Evolutionary conservation across 2,797 vertebrate species (phyloP).

Genomic region (Thripadectes ignobilis): DNA sequence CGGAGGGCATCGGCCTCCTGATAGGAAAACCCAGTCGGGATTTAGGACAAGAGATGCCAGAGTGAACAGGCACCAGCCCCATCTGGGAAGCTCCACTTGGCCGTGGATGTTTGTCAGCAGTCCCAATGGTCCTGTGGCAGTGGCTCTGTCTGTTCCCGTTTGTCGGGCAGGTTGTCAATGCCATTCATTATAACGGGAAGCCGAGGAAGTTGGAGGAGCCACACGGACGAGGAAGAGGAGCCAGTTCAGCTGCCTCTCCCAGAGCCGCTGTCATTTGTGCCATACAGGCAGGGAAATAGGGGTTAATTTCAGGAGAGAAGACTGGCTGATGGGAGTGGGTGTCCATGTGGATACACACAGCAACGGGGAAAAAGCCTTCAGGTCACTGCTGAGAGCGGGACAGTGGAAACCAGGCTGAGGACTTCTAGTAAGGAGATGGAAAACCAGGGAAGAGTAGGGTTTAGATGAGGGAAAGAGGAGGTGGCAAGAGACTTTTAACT

Average conservation of each 20-base stretch:
- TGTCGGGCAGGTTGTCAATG: neutral
- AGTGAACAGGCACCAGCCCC: neutral
- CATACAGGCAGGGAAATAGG: neutral
- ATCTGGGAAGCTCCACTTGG: accelerated
- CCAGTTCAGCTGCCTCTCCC: neutral
- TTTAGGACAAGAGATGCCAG: neutral
- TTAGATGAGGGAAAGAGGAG: neutral
- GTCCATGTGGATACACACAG: neutral
- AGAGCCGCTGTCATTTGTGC: neutral
- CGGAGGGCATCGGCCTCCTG: neutral
- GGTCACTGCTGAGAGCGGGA: neutral
- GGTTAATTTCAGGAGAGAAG: neutral
- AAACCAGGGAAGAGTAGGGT: neutral
- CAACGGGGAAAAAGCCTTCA: neutral
- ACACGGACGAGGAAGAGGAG: neutral
- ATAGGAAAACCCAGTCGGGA: neutral
- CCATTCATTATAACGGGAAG: neutral
- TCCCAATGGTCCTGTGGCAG: neutral
- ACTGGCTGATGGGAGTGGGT: neutral
- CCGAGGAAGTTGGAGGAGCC: neutral
- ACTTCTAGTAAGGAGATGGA: neutral
- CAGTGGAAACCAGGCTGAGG: accelerated
- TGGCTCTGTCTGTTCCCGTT: accelerated
- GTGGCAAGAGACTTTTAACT: neutral
- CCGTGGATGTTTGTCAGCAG: accelerated